Evolutionary conservation across 2,113 vertebrate genomes (phyloP), one percentile per base, ranked within the genome.

Genomic region (Pelobates fuscus): DNA sequence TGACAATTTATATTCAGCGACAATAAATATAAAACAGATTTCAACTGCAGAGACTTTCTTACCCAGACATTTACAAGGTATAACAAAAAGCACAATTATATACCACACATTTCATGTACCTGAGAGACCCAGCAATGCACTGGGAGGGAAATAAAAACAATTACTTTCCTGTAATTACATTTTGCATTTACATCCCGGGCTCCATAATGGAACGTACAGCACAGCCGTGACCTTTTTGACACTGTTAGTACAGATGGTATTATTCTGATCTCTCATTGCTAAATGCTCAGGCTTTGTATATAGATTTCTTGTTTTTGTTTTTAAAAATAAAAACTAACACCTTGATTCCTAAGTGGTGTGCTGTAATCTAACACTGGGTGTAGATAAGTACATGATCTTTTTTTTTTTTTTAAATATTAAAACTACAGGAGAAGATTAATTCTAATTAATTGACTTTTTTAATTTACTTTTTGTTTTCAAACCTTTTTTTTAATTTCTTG

Each of bases 91-190:
- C 46, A 18, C 60, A 65, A 65, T 60, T 70, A 70, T 59, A 44
- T 57, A 59, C 3, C 11, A 11, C 43, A 26, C 41, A 41, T 59
- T 67, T 60, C n/a, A 15, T 61, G 63, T 44, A 67, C 25, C 63
- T 41, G 32, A 1, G 63, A 66, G 63, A 58, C 71, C 52, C 64
- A 18, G 54, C 25, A 20, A 76, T 60, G 41, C 52, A 49, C 26
- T 46, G 32, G 17, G 54, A 67, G 63, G 44, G 18, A 75, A 75
- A 66, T 43, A 18, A 75, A 75, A 75, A 58, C 61, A 74, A 74
- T 74, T 74, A 65, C 65, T 58, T 75, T 49, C 30, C 71, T 46
- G 63, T 66, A 75, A 75, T 75, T 75, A 75, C 71, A 67, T 66
- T 59, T 17, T 66, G 30, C 65, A 67, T 75, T 75, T 67, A 75